Evolutionary conservation across 2,888 invertebrate species (phyloP), one percentile per base, ranked within the genome.

Genomic region (Dryadula phaetusa): DNA sequence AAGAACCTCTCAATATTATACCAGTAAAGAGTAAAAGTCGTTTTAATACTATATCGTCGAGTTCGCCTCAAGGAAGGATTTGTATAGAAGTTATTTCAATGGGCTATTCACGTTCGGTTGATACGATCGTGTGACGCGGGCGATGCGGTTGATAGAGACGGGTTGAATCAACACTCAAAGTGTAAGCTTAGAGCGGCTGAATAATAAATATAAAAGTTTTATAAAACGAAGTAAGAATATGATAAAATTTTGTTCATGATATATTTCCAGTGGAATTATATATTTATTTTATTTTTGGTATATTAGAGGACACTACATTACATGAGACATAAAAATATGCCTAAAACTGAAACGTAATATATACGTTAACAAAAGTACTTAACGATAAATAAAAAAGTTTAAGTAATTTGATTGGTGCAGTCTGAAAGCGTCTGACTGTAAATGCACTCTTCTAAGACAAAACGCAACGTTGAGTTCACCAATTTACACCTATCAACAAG

Each of bases 101-200:
- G 78, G 83, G 65, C 83, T 79, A 84, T 87, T 86, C 81, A 85
- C 76, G 82, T 78, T 77, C 77, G 79, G 74, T 76, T 81, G 79
- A 84, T 83, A 84, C 75, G 76, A 44, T 34, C 47, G 64, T 46
- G 56, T 34, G 56, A 47, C 60, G 60, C 42, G 75, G 69, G 18
- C 71, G 81, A 68, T 65, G 47, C 42, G 71, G 70, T 34, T 40
- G 53, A 52, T 56, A 37, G 62, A 16, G 61, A 53, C 37, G 34
- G 37, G 14, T 44, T 7, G 12, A 12, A 4, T 16, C 12, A 1
- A 28, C 6, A 12, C 20, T 18, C 22, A 18, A 47, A 25, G 0
- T 54, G 25, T 54, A 56, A 58, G 37, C 37, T 18, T 37, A 6
- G 47, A 47, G 64, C 64, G 64, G 37, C 40, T 47, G 4, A 49